Evolutionary conservation across 1,140 invertebrate species (phyloP).

Genomic region (Drosophila repletoides): DNA sequence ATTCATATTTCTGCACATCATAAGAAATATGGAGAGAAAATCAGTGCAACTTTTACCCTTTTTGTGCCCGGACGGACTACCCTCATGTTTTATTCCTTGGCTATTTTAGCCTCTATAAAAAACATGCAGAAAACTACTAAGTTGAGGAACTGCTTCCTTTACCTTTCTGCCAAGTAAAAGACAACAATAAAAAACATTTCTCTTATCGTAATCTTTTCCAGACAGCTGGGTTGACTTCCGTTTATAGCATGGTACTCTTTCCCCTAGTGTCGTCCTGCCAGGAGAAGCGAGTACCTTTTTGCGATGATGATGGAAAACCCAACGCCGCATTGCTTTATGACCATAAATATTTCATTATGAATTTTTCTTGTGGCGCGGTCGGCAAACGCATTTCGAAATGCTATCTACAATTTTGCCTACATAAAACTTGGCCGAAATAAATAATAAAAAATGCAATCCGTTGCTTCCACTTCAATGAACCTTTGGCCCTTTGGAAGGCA

Average conservation of each 20-base stretch:
- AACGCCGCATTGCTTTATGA: slow-evolving; percentile 74
- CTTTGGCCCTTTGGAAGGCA: slow-evolving; percentile 20
- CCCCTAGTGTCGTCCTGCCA: slow-evolving; percentile 19
- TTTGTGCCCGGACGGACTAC: slow-evolving; percentile 26
- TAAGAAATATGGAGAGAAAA: too few species aligned
- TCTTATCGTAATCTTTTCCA: slow-evolving; percentile 78
- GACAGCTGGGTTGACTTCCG: slow-evolving; percentile 73
- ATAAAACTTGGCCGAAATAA: slow-evolving; percentile 59
- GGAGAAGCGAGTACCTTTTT: slow-evolving; percentile 57
- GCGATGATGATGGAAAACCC: slow-evolving; percentile 41
- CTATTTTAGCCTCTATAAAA: slow-evolving; percentile 35
- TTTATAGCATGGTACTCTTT: slow-evolving; percentile 46
- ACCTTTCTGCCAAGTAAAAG: slow-evolving; percentile 33
- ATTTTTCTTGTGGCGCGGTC: slow-evolving; percentile 51
- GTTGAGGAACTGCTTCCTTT: slow-evolving; percentile 35
- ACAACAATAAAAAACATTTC: slow-evolving; percentile 41
- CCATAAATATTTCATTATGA: slow-evolving; percentile 81
- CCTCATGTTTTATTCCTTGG: slow-evolving; percentile 32
- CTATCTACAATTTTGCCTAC: slow-evolving; percentile 52
- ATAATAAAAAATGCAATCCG: slow-evolving; percentile 80
- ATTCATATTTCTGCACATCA: too few species aligned
- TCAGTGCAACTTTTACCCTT: slow-evolving; percentile 5
- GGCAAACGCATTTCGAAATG: slow-evolving; percentile 60
- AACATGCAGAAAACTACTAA: slow-evolving; percentile 61
- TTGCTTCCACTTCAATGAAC: slow-evolving; percentile 72